A percentile compares a stretch with the other conserved stretches of the same genome.
Evolutionary conservation across 2,113 vertebrate genomes (phyloP).

Genomic region (Semicossyphus pulcher): DNA sequence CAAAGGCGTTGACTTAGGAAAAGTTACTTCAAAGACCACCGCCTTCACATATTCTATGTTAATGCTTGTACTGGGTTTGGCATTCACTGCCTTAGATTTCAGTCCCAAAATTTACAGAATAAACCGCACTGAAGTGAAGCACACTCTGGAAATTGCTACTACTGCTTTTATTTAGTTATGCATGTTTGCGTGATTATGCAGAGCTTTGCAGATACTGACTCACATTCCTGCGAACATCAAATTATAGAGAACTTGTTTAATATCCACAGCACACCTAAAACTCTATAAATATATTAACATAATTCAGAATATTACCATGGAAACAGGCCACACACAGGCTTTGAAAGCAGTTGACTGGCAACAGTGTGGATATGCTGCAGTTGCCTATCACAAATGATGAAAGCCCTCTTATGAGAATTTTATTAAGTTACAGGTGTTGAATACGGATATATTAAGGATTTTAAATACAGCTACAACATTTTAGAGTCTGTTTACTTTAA

Average conservation of each 20-base stretch:
- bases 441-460: background rate
- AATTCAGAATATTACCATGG: constrained; percentile 46
- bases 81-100: too few relatives aligned
- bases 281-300: constrained; percentile 64
- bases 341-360: constrained; percentile 16
- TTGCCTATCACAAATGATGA: constrained; percentile 7
- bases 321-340: constrained; percentile 31
- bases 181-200: constrained; percentile 13
- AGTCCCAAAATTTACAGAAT: background rate
- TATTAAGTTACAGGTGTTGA: background rate
- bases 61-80: background rate
- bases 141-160: background rate
- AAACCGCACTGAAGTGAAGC: background rate
- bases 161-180: constrained; percentile 5
- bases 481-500: background rate
- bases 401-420: background rate
- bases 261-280: constrained; percentile 40
- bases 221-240: constrained; percentile 23
- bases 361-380: background rate
- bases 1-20: background rate
- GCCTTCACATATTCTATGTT: too few relatives aligned
- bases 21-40: too few relatives aligned
- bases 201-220: constrained; percentile 26
- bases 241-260: constrained; percentile 30
- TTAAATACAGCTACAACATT: background rate